A percentile compares a stretch with the other conserved stretches of the same genome.
Evolutionary conservation across 1,140 invertebrate genomes (phyloP).

Genomic region (Drosophila grimshawi): DNA sequence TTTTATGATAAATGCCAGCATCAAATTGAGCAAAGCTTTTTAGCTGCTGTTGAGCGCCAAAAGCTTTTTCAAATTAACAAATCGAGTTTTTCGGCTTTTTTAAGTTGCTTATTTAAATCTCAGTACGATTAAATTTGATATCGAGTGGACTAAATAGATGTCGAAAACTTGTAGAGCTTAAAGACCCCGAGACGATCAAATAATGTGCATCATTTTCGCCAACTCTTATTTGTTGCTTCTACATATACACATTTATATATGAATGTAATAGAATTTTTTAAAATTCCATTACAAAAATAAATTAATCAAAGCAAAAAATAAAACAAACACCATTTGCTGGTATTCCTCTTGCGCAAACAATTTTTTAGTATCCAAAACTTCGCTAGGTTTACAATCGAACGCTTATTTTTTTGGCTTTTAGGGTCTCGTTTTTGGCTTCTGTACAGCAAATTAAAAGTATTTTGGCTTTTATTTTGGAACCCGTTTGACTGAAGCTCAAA

Average conservation of each 20-base stretch:
- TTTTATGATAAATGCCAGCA: background rate
- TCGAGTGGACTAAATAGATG: no score
- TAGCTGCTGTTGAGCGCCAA: background rate
- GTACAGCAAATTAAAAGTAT: constrained; percentile 33
- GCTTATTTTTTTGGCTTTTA: background rate
- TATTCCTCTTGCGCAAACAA: background rate
- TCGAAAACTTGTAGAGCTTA: no score
- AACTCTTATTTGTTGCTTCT: no score
- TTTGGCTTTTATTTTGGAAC: constrained; percentile 16
- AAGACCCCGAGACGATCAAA: no score
- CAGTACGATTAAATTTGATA: no score
- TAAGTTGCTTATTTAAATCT: background rate
- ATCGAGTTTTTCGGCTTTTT: constrained; percentile 26
- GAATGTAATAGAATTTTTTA: no score
- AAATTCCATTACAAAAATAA: no score
- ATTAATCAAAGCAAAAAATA: background rate
- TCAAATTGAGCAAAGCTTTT: background rate
- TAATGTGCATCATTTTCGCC: no score
- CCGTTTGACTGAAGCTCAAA: constrained; percentile 14
- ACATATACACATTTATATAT: no score
- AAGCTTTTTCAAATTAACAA: background rate
- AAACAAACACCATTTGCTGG: background rate
- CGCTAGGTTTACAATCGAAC: background rate
- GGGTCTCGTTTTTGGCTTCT: constrained; percentile 11
- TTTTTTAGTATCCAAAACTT: background rate